Base-by-base conservation (phyloP, 2,888 invertebrate genomes). In the Podotricha telesiphe region DNA sequence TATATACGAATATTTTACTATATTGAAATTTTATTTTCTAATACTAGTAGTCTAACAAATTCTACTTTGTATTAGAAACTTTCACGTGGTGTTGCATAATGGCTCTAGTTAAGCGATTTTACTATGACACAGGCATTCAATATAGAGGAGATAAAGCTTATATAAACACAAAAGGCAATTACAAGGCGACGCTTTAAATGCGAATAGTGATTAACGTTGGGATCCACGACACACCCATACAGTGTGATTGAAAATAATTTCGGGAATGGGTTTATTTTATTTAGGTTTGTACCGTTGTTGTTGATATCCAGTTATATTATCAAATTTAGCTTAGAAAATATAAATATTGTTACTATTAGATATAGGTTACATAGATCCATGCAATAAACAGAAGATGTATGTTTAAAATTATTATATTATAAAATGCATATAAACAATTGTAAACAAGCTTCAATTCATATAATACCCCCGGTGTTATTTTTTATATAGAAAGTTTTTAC, bases 131-230 rank as follows among this genome's bases (percentile, higher is more conserved):
- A 88, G 87, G 45, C 47, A 89, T 89, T 88, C 86, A 87, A 90
- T 88, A 88, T 86, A 47, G 37, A 19, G n/a, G 10, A 59, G 89
- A 89, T 91, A 89, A 88, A 88, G 88, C 88, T 91, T 91, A 91
- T 90, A 91, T 89, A 91, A 91, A 92, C 91, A 91, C 86, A 88
- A 88, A 81, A 89, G 88, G 87, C 89, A 91, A 91, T 92, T 91
- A 91, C 91, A 88, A 85, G 85, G 85, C 84, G 82, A 86, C 89
- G 89, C 87, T 88, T 89, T 86, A 89, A 86, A 90, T 89, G 88
- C 87, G 88, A 87, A 89, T 87, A 84, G 86, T 89, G 89, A 91
- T 91, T 89, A 87, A 88, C 84, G 62, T 62, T 48, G 62, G 61
- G 62, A 48, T 62, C 20, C 42, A 59, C 47, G 37, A 48, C 62